Evolutionary conservation across 2,113 vertebrate genomes (phyloP), one percentile per base, ranked within the genome.

Genomic region (Parus major): DNA sequence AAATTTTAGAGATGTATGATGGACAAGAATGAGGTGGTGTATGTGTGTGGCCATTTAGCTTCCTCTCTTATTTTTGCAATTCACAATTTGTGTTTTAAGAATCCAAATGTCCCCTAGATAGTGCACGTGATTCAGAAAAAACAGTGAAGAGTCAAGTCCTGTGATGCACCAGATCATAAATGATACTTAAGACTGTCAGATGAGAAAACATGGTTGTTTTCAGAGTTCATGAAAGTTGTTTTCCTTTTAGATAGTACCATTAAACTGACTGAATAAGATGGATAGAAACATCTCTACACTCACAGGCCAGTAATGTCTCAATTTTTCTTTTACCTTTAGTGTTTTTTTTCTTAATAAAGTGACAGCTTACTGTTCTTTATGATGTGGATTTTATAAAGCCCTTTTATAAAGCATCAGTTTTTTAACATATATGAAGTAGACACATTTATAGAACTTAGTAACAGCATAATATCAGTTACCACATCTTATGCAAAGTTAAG

Each of bases 281-380:
- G 82, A 95, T 71, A 82, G 57, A 95, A 90, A 60, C 28, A 84
- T 17, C 44, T 95, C 73, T 85, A 72, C 59, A 77, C 55, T 94
- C 66, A 65, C 41, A 76, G 41, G 42, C 33, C 65, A 94, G 29
- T 77, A 80, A 96, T 55, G 80, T 73, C 35, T 96, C 90, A 29
- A 56, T 94, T 95, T 96, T 96, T 95, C 76, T 86, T 73, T 70
- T 83, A 28, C 18, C 75, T 93, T 70, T 88, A 95, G 64, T 88
- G 82, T 79, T 68, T 57, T 73, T 68, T 96, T 95, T 73, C 68
- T 95, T 88, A 82, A 95, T 87, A 90, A 92, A 84, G 55, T 61
- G 69, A 53, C 53, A 79, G n/a, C 15, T 96, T 92, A 71, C 56
- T 66, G 63, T 90, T 95, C 80, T 85, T 82, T 92, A 94, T 44